Percentiles rank a stretch among this genome's conserved stretches.
These are phyloP conservation scores for Drosophila cognata DNA, from an alignment of 2,888 invertebrate species.

Conservation along the genomic window DNA sequence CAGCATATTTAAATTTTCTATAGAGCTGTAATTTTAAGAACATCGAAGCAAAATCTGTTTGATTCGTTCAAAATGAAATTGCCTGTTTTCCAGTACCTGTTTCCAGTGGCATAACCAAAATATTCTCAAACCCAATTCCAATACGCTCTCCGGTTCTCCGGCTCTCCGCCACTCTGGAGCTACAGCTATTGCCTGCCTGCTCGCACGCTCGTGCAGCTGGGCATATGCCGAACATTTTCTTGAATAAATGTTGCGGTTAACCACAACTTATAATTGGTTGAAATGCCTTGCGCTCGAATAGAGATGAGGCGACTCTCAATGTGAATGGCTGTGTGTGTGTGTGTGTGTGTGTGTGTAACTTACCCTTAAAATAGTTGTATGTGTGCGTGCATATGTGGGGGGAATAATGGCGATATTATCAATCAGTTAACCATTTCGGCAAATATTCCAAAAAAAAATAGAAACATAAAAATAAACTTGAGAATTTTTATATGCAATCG, in stretches of 20 bases:
- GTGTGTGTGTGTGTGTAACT: slow-evolving; percentile 35
- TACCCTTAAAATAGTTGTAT: slow-evolving; percentile 46
- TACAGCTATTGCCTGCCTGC: slow-evolving; percentile 38
- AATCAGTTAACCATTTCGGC: slow-evolving; percentile 9
- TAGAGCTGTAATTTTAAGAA: not conserved
- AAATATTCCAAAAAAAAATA: slow-evolving; percentile 7
- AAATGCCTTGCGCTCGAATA: slow-evolving; percentile 74
- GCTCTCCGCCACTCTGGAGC: slow-evolving; percentile 10
- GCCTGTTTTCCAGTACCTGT: slow-evolving; percentile 7
- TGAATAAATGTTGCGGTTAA: slow-evolving; percentile 85
- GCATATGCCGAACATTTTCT: slow-evolving; percentile 78
- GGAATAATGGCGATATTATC: slow-evolving; percentile 30
- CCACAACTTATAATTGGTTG: slow-evolving; percentile 85
- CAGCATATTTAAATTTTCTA: not conserved
- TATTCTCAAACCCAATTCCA: slow-evolving; percentile 14
- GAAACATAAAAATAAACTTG: not conserved
- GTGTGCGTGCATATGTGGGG: slow-evolving; percentile 14
- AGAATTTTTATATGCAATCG: slow-evolving; percentile 9
- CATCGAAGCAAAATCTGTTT: not conserved
- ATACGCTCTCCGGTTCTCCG: slow-evolving; percentile 8
- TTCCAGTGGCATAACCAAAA: slow-evolving; percentile 9
- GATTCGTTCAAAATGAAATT: not conserved
- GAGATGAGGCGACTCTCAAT: slow-evolving; percentile 38
- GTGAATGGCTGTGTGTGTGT: slow-evolving; percentile 18
- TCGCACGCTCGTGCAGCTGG: slow-evolving; percentile 51